A percentile compares a stretch with the other conserved stretches of the same genome.
Conservation (phyloP, 2,888 invertebrate genomes). For the Drosophila anomalata region DNA sequence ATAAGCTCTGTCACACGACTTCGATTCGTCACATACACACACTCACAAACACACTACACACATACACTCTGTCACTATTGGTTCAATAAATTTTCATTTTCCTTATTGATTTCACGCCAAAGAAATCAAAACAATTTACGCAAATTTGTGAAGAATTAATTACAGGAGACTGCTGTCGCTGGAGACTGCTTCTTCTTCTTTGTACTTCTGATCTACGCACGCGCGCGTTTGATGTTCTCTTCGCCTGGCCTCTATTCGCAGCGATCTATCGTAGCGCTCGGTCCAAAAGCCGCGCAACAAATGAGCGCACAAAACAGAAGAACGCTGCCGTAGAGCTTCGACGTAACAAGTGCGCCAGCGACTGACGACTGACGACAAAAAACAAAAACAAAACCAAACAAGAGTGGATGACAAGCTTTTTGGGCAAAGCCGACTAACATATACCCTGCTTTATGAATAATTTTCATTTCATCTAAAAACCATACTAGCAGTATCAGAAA, state of each 20-base stretch:
- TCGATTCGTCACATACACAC: slow-evolving; percentile 27
- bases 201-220: slow-evolving; percentile 49
- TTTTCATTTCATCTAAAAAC: too few species aligned
- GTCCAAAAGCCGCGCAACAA: slow-evolving; percentile 81
- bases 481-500: too few species aligned
- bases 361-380: slow-evolving; percentile 26
- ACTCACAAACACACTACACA: slow-evolving; percentile 15
- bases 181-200: slow-evolving; percentile 1
- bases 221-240: slow-evolving; percentile 54
- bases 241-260: slow-evolving; percentile 7
- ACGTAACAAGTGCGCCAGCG: slow-evolving; percentile 70
- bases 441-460: background rate
- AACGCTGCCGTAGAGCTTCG: slow-evolving; percentile 44
- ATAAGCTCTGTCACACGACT: slow-evolving; percentile 64
- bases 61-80: slow-evolving; percentile 40
- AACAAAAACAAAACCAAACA: slow-evolving; percentile 25
- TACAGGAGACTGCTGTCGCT: slow-evolving; percentile 52
- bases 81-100: slow-evolving; percentile 69
- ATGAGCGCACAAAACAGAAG: slow-evolving; percentile 69
- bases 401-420: background rate
- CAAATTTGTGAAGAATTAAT: slow-evolving; percentile 60
- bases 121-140: slow-evolving; percentile 70
- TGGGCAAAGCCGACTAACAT: background rate
- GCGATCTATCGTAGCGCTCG: slow-evolving; percentile 70
- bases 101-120: slow-evolving; percentile 69